Evolutionary conservation across 2,888 invertebrate genomes (phyloP).

Genomic region (Syritta pipiens): DNA sequence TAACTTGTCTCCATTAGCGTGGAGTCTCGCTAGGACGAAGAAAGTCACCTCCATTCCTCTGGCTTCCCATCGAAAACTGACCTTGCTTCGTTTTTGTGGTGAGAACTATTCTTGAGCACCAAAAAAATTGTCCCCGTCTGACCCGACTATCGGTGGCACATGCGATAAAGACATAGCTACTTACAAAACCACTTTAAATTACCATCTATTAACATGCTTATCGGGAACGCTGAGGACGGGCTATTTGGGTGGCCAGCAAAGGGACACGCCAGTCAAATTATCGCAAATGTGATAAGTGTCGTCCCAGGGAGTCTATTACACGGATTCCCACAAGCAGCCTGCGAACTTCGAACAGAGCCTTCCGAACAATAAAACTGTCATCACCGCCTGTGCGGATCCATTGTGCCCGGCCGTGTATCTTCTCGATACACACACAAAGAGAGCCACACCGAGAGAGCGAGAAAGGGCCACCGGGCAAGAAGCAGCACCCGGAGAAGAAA

Average conservation of each 20-base stretch:
- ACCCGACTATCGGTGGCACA: constrained; percentile 7
- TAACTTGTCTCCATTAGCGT: too few species aligned
- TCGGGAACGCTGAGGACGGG: constrained; percentile 22
- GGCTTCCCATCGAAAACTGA: too few species aligned
- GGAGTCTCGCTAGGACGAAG: too few species aligned
- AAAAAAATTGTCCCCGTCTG: too few species aligned
- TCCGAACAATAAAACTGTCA: constrained; percentile 67
- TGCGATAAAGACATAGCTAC: background rate
- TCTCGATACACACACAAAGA: too few species aligned
- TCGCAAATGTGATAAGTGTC: constrained; percentile 68
- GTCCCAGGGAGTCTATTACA: constrained; percentile 44
- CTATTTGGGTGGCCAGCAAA: constrained; percentile 63
- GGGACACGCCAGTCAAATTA: constrained; percentile 64
- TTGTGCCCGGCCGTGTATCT: too few species aligned
- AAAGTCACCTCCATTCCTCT: too few species aligned
- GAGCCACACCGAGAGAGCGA: too few species aligned
- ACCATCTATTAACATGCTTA: constrained; percentile 64
- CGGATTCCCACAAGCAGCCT: constrained; percentile 38
- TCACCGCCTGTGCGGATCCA: constrained; percentile 63
- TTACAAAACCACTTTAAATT: constrained; percentile 47
- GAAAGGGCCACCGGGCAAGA: constrained; percentile 65
- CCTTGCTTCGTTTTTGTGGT: too few species aligned
- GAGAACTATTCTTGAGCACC: too few species aligned
- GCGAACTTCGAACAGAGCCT: constrained; percentile 52
- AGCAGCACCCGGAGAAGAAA: constrained; percentile 19